Evolutionary conservation across 2,797 vertebrate genomes (phyloP), one percentile per base, ranked within the genome.

Genomic region (Pseudotriccus pelzelni): DNA sequence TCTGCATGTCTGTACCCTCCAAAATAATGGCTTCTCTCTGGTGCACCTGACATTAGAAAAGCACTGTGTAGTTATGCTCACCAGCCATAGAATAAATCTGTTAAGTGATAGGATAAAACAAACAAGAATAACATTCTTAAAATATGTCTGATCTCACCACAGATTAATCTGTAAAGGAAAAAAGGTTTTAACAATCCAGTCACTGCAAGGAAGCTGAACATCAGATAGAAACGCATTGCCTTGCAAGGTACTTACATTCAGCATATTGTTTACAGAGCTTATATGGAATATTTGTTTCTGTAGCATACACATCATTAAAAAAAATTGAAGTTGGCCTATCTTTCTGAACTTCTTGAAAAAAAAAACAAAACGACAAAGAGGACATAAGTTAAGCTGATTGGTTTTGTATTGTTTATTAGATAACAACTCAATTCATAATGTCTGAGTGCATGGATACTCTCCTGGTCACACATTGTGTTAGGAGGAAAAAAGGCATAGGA

Each of bases 51-150:
- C 43, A 18, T 25, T 80, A 60, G 28, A 77, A 62, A 67, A 76
- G 55, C 55, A 25, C n/a, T 73, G n/a, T 25, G 30, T 22, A 62
- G 17, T 46, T 73, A 68, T 20, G 28, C 58, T 69, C 32, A 55
- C 36, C 21, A 80, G 52, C 12, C 56, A 59, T 2, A 60, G 64
- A 67, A 74, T 49, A 43, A 73, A 74, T 37, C 20, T n/a, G 39
- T 34, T 39, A 67, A 73, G 36, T 41, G 55, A 34, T 19, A 77
- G 50, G 82, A 85, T 37, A 85, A 59, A 66, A 6, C 25, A 21
- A 84, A 85, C 7, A 53, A 78, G 12, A 93, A 58, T 23, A 79
- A 76, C 70, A 85, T 46, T 66, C 30, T 62, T 85, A 30, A 87
- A 89, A 77, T 10, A 19, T 27, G 12, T 17, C 63, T 63, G 52